A percentile compares a stretch with the other conserved stretches of the same genome.
Evolutionary conservation across 2,113 vertebrate species (phyloP).

Genomic region (Pterophyllum scalare): DNA sequence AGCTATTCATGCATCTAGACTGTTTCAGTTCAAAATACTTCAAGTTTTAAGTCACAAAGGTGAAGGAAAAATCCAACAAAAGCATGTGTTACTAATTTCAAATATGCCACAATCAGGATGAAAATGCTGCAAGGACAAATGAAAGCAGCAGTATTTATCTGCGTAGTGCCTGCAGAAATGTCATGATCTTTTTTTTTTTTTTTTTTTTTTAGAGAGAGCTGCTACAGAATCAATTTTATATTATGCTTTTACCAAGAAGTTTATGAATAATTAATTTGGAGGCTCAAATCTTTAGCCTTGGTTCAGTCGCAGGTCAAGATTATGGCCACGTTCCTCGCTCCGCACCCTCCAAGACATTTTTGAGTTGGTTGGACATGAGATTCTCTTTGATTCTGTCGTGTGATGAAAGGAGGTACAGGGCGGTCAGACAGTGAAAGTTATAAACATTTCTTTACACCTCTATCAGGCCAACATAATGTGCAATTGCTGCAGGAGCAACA

Average conservation of each 20-base stretch:
- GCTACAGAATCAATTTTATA: neutral
- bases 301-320: neutral
- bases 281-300: neutral
- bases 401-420: neutral
- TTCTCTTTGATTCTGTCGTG: neutral
- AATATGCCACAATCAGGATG: neutral
- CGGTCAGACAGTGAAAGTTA: neutral
- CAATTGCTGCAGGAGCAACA: neutral
- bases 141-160: neutral
- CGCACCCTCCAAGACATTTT: neutral
- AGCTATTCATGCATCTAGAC: neutral
- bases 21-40: neutral
- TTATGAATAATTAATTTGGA: neutral
- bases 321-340: rapidly evolving
- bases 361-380: neutral
- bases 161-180: neutral
- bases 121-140: neutral
- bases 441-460: neutral
- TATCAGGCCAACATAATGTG: neutral
- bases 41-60: neutral
- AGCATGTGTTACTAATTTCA: neutral
- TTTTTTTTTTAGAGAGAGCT: neutral
- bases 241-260: neutral
- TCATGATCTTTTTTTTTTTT: neutral
- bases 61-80: neutral